Evolutionary conservation across 1,140 invertebrate species (phyloP).

Genomic region (Rhopalosiphum maidis): DNA sequence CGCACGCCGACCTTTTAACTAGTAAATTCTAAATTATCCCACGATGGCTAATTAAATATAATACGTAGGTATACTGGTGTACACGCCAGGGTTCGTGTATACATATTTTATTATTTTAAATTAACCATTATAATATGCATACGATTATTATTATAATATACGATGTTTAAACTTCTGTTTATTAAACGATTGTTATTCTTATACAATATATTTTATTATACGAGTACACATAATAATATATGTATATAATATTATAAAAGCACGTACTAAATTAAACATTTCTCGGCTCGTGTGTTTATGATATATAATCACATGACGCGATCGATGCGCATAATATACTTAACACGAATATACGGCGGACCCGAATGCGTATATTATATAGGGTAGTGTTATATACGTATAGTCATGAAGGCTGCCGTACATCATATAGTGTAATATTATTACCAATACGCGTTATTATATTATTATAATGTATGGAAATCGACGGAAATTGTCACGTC

Average conservation of each 20-base stretch:
- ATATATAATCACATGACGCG: neutral
- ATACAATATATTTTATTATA: neutral
- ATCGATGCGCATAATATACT: slow-evolving; percentile 6
- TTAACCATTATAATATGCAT: neutral
- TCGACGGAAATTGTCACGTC: slow-evolving; percentile 20
- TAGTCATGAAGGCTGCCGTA: neutral
- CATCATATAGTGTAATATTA: neutral
- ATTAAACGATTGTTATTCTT: neutral
- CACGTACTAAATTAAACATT: neutral
- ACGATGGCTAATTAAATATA: neutral
- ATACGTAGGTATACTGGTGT: neutral
- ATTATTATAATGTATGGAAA: slow-evolving; percentile 10
- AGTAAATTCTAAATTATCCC: neutral
- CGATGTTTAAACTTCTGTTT: neutral
- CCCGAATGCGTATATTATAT: neutral
- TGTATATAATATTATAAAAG: neutral
- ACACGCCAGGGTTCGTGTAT: neutral
- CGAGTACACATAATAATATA: neutral
- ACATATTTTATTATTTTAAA: neutral
- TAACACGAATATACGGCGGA: neutral
- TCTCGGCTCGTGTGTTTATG: neutral
- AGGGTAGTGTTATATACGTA: neutral
- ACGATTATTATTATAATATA: neutral
- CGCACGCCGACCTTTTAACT: neutral
- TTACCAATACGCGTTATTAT: neutral